A percentile compares a stretch with the other conserved stretches of the same genome.
phyloP scores from a whole-genome alignment of 2,113 vertebrate species.

The Haemorhous mexicanus region DNA sequence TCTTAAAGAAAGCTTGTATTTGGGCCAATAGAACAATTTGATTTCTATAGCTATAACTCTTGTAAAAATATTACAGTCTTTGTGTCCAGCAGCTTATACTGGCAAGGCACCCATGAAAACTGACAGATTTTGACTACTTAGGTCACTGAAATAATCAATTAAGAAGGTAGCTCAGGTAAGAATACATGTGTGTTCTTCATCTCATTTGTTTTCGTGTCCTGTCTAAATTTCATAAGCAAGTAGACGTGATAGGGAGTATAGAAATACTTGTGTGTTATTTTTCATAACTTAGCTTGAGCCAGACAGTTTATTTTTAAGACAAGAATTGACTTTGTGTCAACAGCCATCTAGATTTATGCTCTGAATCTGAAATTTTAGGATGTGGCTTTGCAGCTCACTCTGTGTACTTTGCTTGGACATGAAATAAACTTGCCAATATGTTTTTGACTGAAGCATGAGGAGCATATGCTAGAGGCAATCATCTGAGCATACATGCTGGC shows the following conservation, averaged over 20 bases:
- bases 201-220: neutral
- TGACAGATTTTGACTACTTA: neutral
- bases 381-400: neutral
- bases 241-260: neutral
- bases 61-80: neutral
- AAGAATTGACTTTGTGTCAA: constrained; percentile 52
- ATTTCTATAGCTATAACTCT: neutral
- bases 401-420: neutral
- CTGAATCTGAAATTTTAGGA: constrained; percentile 6
- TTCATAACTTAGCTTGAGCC: constrained; percentile 18
- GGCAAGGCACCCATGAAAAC: neutral
- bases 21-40: neutral
- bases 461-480: neutral
- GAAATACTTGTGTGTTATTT: neutral
- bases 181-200: neutral
- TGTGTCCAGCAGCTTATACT: neutral
- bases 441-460: neutral
- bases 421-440: neutral
- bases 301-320: constrained; percentile 40
- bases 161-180: neutral
- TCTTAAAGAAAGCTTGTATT: neutral
- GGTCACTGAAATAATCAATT: neutral
- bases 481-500: neutral
- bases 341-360: constrained; percentile 16
- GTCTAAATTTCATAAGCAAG: neutral